Evolutionary conservation across 1,140 invertebrate species (phyloP), one percentile per base, ranked within the genome.

Genomic region (Caenorhabditis remanei): DNA sequence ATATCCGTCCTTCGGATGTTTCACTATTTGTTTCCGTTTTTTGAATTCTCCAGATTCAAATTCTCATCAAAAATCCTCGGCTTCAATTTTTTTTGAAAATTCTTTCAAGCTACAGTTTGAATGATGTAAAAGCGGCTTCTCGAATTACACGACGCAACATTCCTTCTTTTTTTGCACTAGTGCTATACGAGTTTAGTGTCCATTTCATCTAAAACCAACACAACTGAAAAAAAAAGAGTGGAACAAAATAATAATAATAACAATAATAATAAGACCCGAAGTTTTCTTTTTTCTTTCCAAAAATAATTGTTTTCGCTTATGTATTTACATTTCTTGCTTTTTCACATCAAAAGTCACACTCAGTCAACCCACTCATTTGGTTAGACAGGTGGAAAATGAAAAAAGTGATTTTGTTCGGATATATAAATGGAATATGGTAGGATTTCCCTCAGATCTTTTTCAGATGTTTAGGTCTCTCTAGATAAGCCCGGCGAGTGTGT

Each of bases 91-190:
- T 58, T 58, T 58, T 8, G 13, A 58, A 58, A 63, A 63, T 32
- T 11, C 24, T 24, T 71, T 5, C 21, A 6, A 50, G 13, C 46
- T 79, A 79, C 71, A 48, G 71, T 79, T 79, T 79, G 43, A 79
- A 79, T 79, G 71, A 79, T 79, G 71, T 79, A 46, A 79, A 79
- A 79, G 53, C n/a, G 43, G 71, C 71, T 79, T 79, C 71, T 79
- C 71, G 71, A n/a, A 79, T 79, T 79, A 50, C 71, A 79, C 43
- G 9, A 43, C 40, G 63, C 65, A 48, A 61, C 63, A 67, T 40
- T 40, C 40, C 9, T 3, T 11, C 6, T 50, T 79, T 79, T 79
- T 79, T 48, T 79, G 46, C 46, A 50, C 46, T 24, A 24, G 71
- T 21, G 71, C 71, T 79, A 79, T 79, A 50, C 71, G n/a, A 79